These are phyloP conservation scores for Bubo scandiacus DNA, from an alignment of 2,113 vertebrate genomes.

Conservation along the genomic window DNA sequence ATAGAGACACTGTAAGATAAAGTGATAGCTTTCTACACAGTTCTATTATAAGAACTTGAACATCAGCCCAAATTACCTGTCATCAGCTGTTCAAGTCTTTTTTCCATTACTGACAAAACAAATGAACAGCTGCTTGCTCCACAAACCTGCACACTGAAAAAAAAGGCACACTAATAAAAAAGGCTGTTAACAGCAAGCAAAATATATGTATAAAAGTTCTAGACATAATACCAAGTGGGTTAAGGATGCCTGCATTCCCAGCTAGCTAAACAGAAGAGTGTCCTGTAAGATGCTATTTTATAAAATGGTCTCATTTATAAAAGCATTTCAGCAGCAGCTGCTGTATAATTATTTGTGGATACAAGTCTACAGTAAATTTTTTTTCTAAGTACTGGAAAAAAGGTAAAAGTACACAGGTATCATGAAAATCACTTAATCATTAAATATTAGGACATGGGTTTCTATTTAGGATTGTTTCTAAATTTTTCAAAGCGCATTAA, in stretches of 20 bases:
- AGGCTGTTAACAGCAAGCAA: conserved; percentile 33
- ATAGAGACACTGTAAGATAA: conserved; percentile 62
- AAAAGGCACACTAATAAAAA: conserved; percentile 21
- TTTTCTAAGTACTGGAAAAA: not conserved
- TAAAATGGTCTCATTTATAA: not conserved
- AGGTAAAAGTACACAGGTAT: not conserved
- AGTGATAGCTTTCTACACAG: conserved; percentile 62
- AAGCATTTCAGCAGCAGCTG: not conserved
- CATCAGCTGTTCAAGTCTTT: conserved; percentile 67
- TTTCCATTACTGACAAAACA: conserved; percentile 67
- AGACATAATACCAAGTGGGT: conserved; percentile 1
- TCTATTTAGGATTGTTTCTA: not conserved
- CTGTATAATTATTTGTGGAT: not conserved
- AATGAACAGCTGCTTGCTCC: conserved; percentile 67
- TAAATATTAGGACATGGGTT: not conserved
- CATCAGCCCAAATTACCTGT: conserved; percentile 70
- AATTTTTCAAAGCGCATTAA: not conserved
- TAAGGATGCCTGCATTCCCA: not conserved
- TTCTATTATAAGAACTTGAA: conserved; percentile 55
- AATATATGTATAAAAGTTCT: conserved; percentile 12
- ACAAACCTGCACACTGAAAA: conserved; percentile 6
- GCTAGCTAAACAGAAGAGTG: not conserved
- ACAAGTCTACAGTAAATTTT: not conserved
- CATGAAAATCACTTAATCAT: not conserved
- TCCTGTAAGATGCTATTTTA: not conserved